Percentiles rank a stretch among this genome's conserved stretches.
These are phyloP conservation scores for Apostichopus parvimensis DNA, from an alignment of 35 echinoderm and acorn worm genomes.

Conservation along the genomic window DNA sequence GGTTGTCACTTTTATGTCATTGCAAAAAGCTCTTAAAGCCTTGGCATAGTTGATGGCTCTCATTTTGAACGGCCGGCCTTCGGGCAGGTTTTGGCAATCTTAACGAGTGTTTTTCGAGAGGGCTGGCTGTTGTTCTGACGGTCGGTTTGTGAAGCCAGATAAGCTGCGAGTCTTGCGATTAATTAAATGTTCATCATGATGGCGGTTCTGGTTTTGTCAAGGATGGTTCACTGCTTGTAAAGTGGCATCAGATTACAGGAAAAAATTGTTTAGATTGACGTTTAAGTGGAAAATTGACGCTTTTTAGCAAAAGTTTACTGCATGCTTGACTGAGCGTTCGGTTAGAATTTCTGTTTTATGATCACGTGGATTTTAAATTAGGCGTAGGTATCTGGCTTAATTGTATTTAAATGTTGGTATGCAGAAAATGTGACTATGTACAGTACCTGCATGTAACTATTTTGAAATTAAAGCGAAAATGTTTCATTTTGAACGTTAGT, in stretches of 20 bases:
- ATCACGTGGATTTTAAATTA: too few species aligned
- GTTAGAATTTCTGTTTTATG: neutral
- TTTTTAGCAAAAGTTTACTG: neutral
- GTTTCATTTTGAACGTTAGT: too few species aligned
- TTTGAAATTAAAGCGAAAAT: too few species aligned
- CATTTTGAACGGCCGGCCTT: neutral
- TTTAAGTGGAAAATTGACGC: constrained; percentile 2
- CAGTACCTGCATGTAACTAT: too few species aligned
- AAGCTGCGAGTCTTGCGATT: neutral
- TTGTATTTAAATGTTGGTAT: neutral
- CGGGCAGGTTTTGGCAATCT: neutral
- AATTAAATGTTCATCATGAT: neutral
- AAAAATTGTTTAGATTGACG: constrained; percentile 12
- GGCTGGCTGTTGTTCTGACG: neutral
- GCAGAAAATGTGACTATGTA: neutral
- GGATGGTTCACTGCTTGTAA: constrained; percentile 5
- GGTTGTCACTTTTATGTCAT: neutral
- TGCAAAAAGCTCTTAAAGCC: neutral
- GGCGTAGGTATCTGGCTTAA: too few species aligned
- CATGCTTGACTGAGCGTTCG: neutral
- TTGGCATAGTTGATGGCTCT: neutral
- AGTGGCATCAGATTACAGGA: constrained; percentile 4
- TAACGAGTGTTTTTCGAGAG: neutral
- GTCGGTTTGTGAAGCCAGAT: neutral
- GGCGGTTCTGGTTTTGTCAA: neutral